These are phyloP conservation scores for Lagopus muta DNA, from an alignment of 2,113 vertebrate species.

Conservation along the genomic window DNA sequence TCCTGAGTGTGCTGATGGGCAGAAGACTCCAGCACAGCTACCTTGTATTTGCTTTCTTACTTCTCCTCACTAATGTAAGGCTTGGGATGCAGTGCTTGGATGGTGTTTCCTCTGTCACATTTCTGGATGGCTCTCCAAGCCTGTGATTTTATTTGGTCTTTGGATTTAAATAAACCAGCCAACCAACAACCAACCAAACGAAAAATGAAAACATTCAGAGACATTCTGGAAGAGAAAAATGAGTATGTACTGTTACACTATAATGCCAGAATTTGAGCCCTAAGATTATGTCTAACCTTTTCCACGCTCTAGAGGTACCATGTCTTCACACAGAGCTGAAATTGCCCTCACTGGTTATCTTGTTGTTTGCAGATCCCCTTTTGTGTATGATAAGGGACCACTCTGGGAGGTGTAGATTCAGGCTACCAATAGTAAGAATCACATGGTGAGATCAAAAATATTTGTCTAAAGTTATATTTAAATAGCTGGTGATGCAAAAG, in stretches of 20 bases:
- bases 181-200: too few species aligned
- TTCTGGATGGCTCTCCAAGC: neutral
- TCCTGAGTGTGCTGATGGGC: neutral
- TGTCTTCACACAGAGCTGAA: neutral
- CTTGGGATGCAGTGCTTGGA: fast-evolving
- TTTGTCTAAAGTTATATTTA: neutral
- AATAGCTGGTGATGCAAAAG: neutral
- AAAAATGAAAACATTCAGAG: neutral
- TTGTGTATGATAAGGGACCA: neutral
- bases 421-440: neutral
- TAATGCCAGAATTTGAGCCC: neutral
- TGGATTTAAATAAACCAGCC: neutral
- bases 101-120: fast-evolving
- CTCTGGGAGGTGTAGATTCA: neutral
- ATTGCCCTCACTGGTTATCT: neutral
- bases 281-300: neutral
- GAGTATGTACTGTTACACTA: neutral
- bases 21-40: neutral
- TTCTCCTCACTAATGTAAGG: fast-evolving
- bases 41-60: fast-evolving
- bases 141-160: fast-evolving
- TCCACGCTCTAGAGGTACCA: neutral
- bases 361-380: neutral
- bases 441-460: neutral
- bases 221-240: neutral